These are phyloP conservation scores for Antheraea yamamai DNA, from an alignment of 2,888 invertebrate genomes.

Conservation along the genomic window DNA sequence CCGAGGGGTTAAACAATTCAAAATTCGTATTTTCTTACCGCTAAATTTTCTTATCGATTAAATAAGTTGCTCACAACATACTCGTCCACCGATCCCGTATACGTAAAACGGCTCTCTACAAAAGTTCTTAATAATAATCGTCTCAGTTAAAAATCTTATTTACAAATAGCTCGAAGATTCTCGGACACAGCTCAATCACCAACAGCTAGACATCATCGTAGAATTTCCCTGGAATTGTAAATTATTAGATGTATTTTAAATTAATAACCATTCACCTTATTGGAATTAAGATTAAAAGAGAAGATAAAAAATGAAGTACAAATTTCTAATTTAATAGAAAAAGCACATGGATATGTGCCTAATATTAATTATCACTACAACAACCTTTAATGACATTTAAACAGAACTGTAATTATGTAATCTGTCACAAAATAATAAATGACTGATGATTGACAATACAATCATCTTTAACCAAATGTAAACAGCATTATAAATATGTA, in stretches of 20 bases:
- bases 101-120: conserved; percentile 20
- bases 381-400: too few relatives aligned
- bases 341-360: too few relatives aligned
- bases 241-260: conserved; percentile 1
- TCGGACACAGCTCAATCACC: conserved; percentile 45
- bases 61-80: conserved; percentile 8
- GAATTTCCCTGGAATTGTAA: conserved; percentile 61
- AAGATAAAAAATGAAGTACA: too few relatives aligned
- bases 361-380: too few relatives aligned
- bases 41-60: neutral
- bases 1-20: neutral
- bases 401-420: too few relatives aligned
- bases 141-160: conserved; percentile 48
- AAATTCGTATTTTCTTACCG: neutral
- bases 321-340: too few relatives aligned
- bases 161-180: conserved; percentile 44
- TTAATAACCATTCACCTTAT: neutral
- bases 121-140: conserved; percentile 21
- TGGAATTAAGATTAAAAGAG: too few relatives aligned
- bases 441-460: too few relatives aligned
- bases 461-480: too few relatives aligned
- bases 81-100: conserved; percentile 18
- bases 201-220: conserved; percentile 70
- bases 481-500: too few relatives aligned
- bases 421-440: too few relatives aligned